A percentile compares a stretch with the other conserved stretches of the same genome.
Conservation (phyloP, 2,113 vertebrate species). For the Pelvicachromis taeniatus region DNA sequence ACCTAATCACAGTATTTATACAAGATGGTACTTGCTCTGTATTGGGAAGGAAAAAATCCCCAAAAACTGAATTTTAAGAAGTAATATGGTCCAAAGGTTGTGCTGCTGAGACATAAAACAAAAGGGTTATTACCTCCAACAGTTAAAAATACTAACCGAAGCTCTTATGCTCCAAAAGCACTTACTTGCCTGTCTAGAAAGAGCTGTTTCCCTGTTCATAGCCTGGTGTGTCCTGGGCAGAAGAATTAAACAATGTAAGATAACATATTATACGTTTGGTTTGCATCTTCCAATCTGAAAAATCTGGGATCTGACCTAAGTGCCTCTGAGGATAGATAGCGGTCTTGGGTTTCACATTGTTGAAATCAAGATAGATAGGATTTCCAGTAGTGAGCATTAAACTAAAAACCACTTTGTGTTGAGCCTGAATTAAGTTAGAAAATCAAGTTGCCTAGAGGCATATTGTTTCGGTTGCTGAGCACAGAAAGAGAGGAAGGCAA, state of each 20-base stretch:
- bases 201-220: neutral
- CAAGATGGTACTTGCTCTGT: neutral
- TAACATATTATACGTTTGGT: neutral
- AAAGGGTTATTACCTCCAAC: neutral
- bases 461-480: neutral
- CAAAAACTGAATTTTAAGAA: neutral
- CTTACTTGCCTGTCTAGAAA: neutral
- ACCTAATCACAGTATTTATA: neutral
- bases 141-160: neutral
- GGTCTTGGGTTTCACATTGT: neutral
- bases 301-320: neutral
- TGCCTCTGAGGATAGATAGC: neutral
- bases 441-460: neutral
- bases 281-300: neutral
- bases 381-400: neutral
- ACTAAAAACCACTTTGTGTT: slow-evolving; percentile 19
- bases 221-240: neutral
- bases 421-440: slow-evolving; percentile 22
- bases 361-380: slow-evolving; percentile 2
- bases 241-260: neutral
- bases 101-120: neutral
- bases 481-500: neutral
- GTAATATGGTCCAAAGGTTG: neutral
- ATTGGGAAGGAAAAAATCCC: neutral
- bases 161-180: neutral